Base-by-base conservation (phyloP, 2,113 vertebrate species). In the Platycercus adscitus region DNA sequence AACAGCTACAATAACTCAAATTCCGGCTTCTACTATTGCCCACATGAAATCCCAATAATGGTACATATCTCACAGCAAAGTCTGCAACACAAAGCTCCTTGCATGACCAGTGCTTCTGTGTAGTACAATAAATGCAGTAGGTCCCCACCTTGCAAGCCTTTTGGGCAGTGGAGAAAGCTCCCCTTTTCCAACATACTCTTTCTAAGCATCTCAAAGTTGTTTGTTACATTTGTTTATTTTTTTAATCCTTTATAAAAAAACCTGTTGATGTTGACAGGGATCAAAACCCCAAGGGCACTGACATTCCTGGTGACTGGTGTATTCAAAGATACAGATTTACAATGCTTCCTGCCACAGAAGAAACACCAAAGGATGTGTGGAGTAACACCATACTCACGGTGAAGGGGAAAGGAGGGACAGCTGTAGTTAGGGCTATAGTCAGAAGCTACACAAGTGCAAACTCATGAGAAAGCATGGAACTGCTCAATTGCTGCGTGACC, bases 331-430 rank as follows among this genome's bases (percentile, higher is more conserved):
- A 21, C 0, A 3, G 56, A 44, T 14, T 31, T 41, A 24, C 1
- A 78, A 25, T 0, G 1, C 25, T 52, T 4, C 5, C 52, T 17
- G 3, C 12, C 35, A 64, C 7, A 65, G 39, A 56, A 52, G 17
- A 85, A 92, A 76, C 31, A 78, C 17, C 10, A 29, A 12, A 93
- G 64, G 14, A 64, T 6, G 21, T 17, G 21, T 84, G 29, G 10
- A 70, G 12, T 58, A 71, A 13, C n/a, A 78, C 17, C 23, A 44
- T 23, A 21, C 28, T 53, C 50, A 49, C 6, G 8, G 8, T 12
- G 7, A 71, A 61, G 7, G 9, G 13, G 5, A 69, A 63, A 68
- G 26, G 6, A 92, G 8, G 17, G 28, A 86, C 12, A 70, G 25
- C 10, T 65, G 23, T 19, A 46, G 17, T 41, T 18, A 37, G 25